Evolutionary conservation across 2,113 vertebrate genomes (phyloP), one percentile per base, ranked within the genome.

Genomic region (Cottus gobio): DNA sequence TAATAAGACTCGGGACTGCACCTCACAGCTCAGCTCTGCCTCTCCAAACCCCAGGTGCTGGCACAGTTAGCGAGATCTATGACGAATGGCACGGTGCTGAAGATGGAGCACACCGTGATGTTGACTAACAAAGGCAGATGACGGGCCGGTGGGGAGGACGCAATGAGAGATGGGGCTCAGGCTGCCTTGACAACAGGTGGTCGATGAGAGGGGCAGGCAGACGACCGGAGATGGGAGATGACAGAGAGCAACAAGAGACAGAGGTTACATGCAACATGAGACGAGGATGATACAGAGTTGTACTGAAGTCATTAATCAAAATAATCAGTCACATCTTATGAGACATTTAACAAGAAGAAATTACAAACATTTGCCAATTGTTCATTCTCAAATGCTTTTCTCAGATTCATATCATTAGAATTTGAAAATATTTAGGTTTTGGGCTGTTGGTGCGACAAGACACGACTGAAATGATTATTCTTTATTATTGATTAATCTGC

Each of bases 41-140:
- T 54, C 82, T 90, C 87, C 92, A 77, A 74, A 84, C 69, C 69
- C 71, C 84, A 83, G 86, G 15, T 85, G 84, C 74, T 75, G 87
- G 82, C 85, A 85, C 85, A 79, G 84, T 82, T 75, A 85, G 79
- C 66, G 11, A 74, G 82, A 72, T 81, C 82, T 85, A 79, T 89
- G 91, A 92, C 86, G 90, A 88, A 91, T 88, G 87, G 83, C 71
- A 71, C 60, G 28, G 58, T 7, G 83, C 58, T 81, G 90, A 83
- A 89, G 92, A 90, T 87, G 92, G 86, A 91, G 87, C 82, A 75
- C 85, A 78, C 75, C 82, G 52, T 90, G 90, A 90, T 89, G 90
- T 87, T 90, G 92, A 91, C 85, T 93, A 92, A 90, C 90, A 89
- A 85, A 93, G 92, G 92, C 91, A 92, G 91, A 93, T 94, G 90